phyloP scores from a whole-genome alignment of 2,888 invertebrate genomes.

The Drosophila suboccidentalis region DNA sequence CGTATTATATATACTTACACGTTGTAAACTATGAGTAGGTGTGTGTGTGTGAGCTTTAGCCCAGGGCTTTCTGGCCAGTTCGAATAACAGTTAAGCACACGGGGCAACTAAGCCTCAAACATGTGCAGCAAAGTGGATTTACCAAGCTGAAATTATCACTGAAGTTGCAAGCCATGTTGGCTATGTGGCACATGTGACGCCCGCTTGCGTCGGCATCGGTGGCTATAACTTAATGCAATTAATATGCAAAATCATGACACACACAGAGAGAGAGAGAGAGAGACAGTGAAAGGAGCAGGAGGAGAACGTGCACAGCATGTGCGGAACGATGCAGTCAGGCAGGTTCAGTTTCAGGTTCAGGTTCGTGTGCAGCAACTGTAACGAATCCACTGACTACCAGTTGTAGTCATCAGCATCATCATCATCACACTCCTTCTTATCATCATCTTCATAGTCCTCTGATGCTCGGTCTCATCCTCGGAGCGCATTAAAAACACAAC shows the following conservation, averaged over 20 bases:
- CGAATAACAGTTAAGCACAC: slow-evolving; percentile 66
- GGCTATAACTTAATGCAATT: slow-evolving; percentile 84
- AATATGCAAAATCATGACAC: slow-evolving; percentile 84
- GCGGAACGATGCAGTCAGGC: slow-evolving; percentile 73
- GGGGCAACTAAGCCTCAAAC: slow-evolving; percentile 56
- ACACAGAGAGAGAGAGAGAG: slow-evolving; percentile 5
- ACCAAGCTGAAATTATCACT: slow-evolving; percentile 78
- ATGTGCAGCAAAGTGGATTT: slow-evolving; percentile 82
- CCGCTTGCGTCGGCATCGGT: slow-evolving; percentile 38
- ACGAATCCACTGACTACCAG: slow-evolving; percentile 46
- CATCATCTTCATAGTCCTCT: slow-evolving; percentile 22
- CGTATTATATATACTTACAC: slow-evolving; percentile 33
- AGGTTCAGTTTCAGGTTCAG: slow-evolving; percentile 51
- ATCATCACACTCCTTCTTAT: slow-evolving; percentile 13
- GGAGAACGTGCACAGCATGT: slow-evolving; percentile 80
- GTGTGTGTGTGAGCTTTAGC: slow-evolving; percentile 14
- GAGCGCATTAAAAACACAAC: slow-evolving; percentile 76
- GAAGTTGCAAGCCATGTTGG: slow-evolving; percentile 50
- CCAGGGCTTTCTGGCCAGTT: slow-evolving; percentile 43
- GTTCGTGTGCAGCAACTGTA: slow-evolving; percentile 63
- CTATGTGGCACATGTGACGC: slow-evolving; percentile 74
- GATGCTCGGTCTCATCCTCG: slow-evolving; percentile 21
- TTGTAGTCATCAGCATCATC: slow-evolving; percentile 18
- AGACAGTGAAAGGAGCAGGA: background rate
- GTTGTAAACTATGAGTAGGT: background rate